These are phyloP conservation scores for Brenthis daphne DNA, from an alignment of 2,888 invertebrate species.

Conservation along the genomic window DNA sequence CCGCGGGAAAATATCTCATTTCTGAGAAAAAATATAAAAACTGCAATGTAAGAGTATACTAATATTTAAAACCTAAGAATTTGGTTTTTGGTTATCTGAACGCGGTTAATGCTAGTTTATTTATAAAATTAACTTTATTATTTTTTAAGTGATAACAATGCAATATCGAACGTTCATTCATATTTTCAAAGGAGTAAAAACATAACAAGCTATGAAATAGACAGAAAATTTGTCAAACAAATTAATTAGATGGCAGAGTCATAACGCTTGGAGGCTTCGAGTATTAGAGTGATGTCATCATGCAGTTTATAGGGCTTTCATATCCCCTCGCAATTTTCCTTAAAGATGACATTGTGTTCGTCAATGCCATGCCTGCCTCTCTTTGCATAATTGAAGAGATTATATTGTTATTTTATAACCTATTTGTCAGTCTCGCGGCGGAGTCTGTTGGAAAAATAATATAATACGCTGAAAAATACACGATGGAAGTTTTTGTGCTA, in stretches of 20 bases:
- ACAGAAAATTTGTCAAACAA: slow-evolving; percentile 14
- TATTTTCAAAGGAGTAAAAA: neutral
- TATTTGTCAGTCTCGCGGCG: neutral
- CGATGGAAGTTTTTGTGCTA: too few relatives aligned
- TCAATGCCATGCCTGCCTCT: slow-evolving; percentile 6
- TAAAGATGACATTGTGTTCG: slow-evolving; percentile 20
- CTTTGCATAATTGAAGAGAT: slow-evolving; percentile 11
- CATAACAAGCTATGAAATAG: neutral
- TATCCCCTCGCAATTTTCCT: slow-evolving; percentile 11
- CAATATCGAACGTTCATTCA: too few relatives aligned
- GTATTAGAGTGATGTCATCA: slow-evolving; percentile 32
- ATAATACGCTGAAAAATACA: too few relatives aligned
- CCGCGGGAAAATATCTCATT: too few relatives aligned
- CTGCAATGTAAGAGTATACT: too few relatives aligned
- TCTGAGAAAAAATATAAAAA: too few relatives aligned
- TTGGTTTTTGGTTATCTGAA: too few relatives aligned
- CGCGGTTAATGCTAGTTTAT: too few relatives aligned
- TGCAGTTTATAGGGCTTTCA: slow-evolving; percentile 20
- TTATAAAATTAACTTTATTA: too few relatives aligned
- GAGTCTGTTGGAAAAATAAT: neutral
- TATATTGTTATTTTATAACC: slow-evolving; percentile 5
- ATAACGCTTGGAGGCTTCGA: slow-evolving; percentile 18
- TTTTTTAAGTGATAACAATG: too few relatives aligned
- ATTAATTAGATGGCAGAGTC: slow-evolving; percentile 25
- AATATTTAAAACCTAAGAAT: too few relatives aligned